A percentile compares a stretch with the other conserved stretches of the same genome.
These are phyloP conservation scores for Atta texana DNA, from an alignment of 1,140 invertebrate genomes.

Conservation along the genomic window DNA sequence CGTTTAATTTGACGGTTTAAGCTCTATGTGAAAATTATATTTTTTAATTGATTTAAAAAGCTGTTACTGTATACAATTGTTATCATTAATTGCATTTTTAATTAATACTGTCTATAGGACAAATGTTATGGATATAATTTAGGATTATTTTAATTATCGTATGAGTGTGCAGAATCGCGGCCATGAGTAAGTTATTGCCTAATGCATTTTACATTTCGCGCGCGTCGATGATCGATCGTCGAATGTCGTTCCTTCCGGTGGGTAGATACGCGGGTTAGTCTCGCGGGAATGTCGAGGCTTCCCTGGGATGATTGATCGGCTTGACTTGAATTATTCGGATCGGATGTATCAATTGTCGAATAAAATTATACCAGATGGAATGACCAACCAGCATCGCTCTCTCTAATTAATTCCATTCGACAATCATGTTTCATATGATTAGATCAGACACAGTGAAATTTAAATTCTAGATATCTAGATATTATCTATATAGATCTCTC, in stretches of 20 bases:
- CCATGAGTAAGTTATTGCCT: slow-evolving; percentile 64
- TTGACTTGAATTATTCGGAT: slow-evolving; percentile 50
- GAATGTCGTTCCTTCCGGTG: slow-evolving; percentile 36
- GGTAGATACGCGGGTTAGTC: slow-evolving; percentile 38
- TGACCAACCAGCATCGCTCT: slow-evolving; percentile 5
- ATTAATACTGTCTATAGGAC: neutral
- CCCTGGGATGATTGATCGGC: slow-evolving; percentile 56
- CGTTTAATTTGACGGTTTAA: neutral
- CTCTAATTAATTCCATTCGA: slow-evolving; percentile 47
- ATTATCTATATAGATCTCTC: neutral
- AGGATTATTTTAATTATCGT: slow-evolving; percentile 27
- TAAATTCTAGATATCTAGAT: neutral
- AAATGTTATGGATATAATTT: neutral
- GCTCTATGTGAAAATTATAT: neutral
- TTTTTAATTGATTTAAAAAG: neutral
- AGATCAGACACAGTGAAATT: neutral
- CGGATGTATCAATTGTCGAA: slow-evolving; percentile 53
- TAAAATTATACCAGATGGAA: slow-evolving; percentile 64
- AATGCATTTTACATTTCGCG: slow-evolving; percentile 71
- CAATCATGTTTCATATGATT: slow-evolving; percentile 30
- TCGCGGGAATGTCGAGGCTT: slow-evolving; percentile 24
- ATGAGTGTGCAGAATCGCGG: slow-evolving; percentile 14
- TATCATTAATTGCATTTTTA: neutral
- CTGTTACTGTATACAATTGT: neutral
- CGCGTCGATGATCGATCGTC: slow-evolving; percentile 67